These are phyloP conservation scores for Nezara viridula DNA, from an alignment of 2,888 invertebrate genomes.

Conservation along the genomic window DNA sequence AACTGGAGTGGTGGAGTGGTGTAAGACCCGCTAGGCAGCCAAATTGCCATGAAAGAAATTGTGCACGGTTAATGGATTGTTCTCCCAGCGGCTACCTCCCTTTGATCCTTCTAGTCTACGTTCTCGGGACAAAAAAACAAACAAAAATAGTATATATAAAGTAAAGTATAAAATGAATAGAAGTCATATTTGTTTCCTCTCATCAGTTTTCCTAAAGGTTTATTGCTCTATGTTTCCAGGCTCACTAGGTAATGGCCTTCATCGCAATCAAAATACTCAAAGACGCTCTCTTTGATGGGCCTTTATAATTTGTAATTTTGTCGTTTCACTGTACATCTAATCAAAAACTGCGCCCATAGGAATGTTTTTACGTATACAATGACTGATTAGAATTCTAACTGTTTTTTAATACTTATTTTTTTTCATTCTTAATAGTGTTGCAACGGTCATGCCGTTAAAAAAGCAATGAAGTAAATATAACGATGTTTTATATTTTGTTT, in stretches of 20 bases:
- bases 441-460: slow-evolving; percentile 1
- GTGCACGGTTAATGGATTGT: slow-evolving; percentile 38
- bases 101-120: slow-evolving; percentile 2
- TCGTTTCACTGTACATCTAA: background rate
- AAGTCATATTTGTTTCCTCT: slow-evolving; percentile 15
- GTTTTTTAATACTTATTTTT: background rate
- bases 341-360: background rate
- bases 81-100: background rate
- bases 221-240: background rate
- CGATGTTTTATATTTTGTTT: background rate
- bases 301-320: background rate
- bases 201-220: background rate
- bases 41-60: slow-evolving; percentile 46
- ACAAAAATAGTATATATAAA: slow-evolving; percentile 4
- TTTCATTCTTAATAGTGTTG: background rate
- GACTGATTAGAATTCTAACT: background rate
- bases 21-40: background rate
- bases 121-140: background rate
- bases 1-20: slow-evolving; percentile 24
- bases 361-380: background rate
- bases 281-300: background rate
- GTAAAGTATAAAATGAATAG: slow-evolving; percentile 35
- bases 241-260: background rate
- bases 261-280: background rate
- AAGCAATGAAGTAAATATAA: background rate